Conservation (phyloP, 2,797 vertebrate species). For the Pempheris klunzingeri region DNA sequence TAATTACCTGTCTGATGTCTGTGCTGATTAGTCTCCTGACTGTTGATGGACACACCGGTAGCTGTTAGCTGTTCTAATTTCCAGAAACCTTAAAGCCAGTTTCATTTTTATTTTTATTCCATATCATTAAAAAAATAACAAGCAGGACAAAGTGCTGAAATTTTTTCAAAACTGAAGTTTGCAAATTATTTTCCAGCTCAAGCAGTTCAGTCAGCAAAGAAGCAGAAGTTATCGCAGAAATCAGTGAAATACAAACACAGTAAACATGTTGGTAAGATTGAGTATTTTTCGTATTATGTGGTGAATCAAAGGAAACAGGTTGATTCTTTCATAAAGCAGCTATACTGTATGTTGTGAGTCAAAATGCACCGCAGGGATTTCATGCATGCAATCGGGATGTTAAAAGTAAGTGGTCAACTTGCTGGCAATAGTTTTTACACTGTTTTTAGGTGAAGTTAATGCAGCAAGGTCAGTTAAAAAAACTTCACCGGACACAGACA, state of each 20-base stretch:
- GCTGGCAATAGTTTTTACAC: background rate
- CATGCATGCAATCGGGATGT: conserved; percentile 12
- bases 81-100: background rate
- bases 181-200: conserved; percentile 14
- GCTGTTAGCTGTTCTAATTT: background rate
- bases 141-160: conserved; percentile 3
- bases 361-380: conserved; percentile 33
- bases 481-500: background rate
- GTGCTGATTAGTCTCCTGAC: conserved; percentile 6
- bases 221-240: background rate
- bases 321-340: conserved; percentile 1
- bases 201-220: conserved; percentile 16
- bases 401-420: background rate
- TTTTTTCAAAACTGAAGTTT: background rate
- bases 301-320: background rate
- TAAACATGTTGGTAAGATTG: background rate
- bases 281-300: background rate
- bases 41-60: background rate
- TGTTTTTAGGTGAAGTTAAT: conserved; percentile 3
- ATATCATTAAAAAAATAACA: conserved; percentile 14
- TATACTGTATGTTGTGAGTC: background rate
- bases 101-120: conserved; percentile 2
- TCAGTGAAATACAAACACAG: background rate
- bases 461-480: background rate
- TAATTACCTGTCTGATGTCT: background rate